Percentiles rank a stretch among this genome's conserved stretches.
Conservation (phyloP, 2,113 vertebrate species). For the Taurulus bubalis region DNA sequence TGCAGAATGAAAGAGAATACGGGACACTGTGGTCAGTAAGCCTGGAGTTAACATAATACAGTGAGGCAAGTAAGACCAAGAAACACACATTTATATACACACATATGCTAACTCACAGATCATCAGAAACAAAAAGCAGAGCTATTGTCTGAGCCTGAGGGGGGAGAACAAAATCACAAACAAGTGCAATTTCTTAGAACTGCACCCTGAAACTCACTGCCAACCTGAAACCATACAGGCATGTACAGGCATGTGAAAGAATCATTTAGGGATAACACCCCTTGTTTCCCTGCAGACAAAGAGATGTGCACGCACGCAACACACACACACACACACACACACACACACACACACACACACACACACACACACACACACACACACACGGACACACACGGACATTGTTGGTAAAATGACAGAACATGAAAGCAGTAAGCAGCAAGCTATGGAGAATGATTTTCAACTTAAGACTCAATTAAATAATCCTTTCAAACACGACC, state of each 20-base stretch:
- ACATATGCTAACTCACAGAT: constrained; percentile 25
- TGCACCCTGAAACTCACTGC: constrained; percentile 49
- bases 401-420: constrained; percentile 43
- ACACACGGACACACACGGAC: not conserved
- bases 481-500: constrained; percentile 64
- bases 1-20: constrained; percentile 35
- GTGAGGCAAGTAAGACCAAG: not conserved
- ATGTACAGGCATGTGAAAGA: constrained; percentile 55
- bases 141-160: constrained; percentile 34
- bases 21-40: constrained; percentile 13
- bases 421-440: constrained; percentile 73
- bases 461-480: constrained; percentile 74
- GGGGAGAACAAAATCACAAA: constrained; percentile 1
- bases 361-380: not conserved
- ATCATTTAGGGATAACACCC: constrained; percentile 60
- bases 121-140: constrained; percentile 34
- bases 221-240: constrained; percentile 47
- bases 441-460: constrained; percentile 54
- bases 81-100: constrained; percentile 17
- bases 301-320: constrained; percentile 4
- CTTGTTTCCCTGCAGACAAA: constrained; percentile 60
- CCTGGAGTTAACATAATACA: constrained; percentile 23
- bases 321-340: not conserved
- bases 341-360: not conserved
- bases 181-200: constrained; percentile 53